Evolutionary conservation across 2,113 vertebrate genomes (phyloP).

Genomic region (Litocranius walleri): DNA sequence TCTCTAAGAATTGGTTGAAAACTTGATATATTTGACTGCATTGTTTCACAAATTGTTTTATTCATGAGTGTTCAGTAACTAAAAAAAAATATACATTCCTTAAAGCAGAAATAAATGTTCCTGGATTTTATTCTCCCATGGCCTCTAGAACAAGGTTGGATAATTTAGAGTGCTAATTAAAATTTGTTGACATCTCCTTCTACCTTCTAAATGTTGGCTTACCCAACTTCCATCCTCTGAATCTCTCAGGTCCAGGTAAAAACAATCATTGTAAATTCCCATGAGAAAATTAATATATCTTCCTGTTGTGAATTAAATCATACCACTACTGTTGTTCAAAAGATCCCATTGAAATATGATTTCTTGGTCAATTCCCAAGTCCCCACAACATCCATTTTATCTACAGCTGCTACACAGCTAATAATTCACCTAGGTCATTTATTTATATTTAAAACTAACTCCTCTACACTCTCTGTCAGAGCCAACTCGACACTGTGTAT

Average conservation of each 20-base stretch:
- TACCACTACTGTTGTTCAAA: constrained; percentile 31
- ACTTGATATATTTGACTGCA: not conserved
- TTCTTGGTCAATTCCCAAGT: constrained; percentile 55
- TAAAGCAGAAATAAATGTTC: not conserved
- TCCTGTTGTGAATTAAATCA: constrained; percentile 4
- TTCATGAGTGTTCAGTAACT: not conserved
- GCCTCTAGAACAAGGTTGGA: not conserved
- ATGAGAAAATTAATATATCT: not conserved
- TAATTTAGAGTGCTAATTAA: not conserved
- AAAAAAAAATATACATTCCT: not conserved
- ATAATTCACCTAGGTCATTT: constrained; percentile 10
- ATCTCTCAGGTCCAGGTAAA: constrained; percentile 35
- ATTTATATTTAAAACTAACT: constrained; percentile 14
- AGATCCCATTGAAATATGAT: constrained; percentile 49
- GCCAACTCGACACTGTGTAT: not conserved
- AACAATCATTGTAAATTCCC: constrained; percentile 40
- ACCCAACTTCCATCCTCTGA: not conserved
- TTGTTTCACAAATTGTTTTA: not conserved
- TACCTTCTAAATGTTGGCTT: constrained; percentile 6
- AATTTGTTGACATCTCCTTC: not conserved
- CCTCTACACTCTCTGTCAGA: not conserved
- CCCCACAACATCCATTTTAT: not conserved
- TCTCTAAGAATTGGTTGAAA: not conserved
- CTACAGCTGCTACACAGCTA: not conserved
- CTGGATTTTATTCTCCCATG: not conserved